These are phyloP conservation scores for Sciaenops ocellatus DNA, from an alignment of 2,797 vertebrate species.

Conservation along the genomic window DNA sequence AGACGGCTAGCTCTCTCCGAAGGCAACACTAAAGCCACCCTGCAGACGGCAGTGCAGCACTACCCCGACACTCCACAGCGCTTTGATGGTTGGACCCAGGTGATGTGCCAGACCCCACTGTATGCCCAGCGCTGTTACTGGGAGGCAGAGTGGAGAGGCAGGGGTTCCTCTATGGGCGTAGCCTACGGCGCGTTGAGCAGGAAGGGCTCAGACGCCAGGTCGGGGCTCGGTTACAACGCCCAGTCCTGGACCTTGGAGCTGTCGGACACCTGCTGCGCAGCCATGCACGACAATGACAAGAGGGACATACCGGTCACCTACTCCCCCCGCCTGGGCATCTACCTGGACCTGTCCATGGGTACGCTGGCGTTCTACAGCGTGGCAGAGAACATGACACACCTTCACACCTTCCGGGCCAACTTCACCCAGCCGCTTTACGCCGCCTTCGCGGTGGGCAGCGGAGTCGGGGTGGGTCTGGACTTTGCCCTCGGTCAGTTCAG, in stretches of 20 bases:
- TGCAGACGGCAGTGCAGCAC: constrained; percentile 69
- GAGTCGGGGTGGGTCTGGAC: constrained; percentile 85
- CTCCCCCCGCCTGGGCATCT: constrained; percentile 85
- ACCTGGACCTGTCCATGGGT: constrained; percentile 74
- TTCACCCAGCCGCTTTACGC: constrained; percentile 84
- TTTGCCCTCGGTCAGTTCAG: constrained; percentile 86
- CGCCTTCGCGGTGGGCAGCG: constrained; percentile 84
- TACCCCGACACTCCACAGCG: constrained; percentile 72
- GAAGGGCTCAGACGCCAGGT: constrained; percentile 80
- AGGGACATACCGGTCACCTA: constrained; percentile 83
- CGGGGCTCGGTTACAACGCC: constrained; percentile 86
- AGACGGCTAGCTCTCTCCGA: constrained; percentile 81
- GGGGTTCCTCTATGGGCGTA: constrained; percentile 84
- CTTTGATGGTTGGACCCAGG: constrained; percentile 86
- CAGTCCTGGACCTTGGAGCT: constrained; percentile 89
- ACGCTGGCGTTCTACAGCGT: constrained; percentile 83
- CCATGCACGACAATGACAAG: constrained; percentile 85
- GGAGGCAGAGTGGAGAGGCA: constrained; percentile 87
- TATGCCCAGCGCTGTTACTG: constrained; percentile 80
- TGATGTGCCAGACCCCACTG: constrained; percentile 77
- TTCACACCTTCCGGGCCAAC: constrained; percentile 81
- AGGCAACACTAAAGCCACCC: constrained; percentile 79
- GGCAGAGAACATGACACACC: constrained; percentile 79
- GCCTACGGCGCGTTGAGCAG: constrained; percentile 74
- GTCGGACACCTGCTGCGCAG: constrained; percentile 85